phyloP scores from a whole-genome alignment of 2,113 vertebrate species.

The Condylura cristata region DNA sequence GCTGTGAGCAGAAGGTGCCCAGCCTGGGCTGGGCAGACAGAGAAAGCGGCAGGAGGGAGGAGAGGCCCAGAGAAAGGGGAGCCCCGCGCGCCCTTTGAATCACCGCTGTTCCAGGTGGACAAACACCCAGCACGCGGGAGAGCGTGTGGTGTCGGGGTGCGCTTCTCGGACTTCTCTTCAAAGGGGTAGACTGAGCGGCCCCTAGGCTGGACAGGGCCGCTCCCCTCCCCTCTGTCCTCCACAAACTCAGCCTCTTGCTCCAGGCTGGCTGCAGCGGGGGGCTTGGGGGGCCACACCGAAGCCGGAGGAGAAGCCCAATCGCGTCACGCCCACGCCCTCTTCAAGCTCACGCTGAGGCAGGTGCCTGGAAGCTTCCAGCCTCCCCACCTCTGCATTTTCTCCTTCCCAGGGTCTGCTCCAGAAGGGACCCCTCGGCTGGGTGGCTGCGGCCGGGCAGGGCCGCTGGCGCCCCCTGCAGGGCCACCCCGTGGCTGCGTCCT shows the following conservation, averaged over 20 bases:
- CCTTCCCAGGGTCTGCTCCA: rapidly evolving
- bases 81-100: neutral
- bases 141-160: constrained; percentile 10
- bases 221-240: neutral
- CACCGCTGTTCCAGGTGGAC: constrained; percentile 17
- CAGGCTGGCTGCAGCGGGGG: too few relatives aligned
- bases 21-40: neutral
- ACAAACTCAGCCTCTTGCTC: too few relatives aligned
- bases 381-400: neutral
- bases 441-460: neutral
- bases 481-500: too few relatives aligned
- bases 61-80: neutral
- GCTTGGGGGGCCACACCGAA: neutral
- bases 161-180: constrained; percentile 47
- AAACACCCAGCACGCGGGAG: neutral
- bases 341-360: neutral
- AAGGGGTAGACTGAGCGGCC: neutral
- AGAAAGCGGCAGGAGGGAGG: neutral
- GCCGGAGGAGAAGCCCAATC: neutral
- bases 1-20: neutral
- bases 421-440: too few relatives aligned
- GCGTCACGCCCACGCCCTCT: neutral
- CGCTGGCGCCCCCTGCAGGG: neutral
- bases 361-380: neutral
- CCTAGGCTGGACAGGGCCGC: neutral